Evolutionary conservation across 2,888 invertebrate genomes (phyloP).

Genomic region (Drosophila monieri): DNA sequence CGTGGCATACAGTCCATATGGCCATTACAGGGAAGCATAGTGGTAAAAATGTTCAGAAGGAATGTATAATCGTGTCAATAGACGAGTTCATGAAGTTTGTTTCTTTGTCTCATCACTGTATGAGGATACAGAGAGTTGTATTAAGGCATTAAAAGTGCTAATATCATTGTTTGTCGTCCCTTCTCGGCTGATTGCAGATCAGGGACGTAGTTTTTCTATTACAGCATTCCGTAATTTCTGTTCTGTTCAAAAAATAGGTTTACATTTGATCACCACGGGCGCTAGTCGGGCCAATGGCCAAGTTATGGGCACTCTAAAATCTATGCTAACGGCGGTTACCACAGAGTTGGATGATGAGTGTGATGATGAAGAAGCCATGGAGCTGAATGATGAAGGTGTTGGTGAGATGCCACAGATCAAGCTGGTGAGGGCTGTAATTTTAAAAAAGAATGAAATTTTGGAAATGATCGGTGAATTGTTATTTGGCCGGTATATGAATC

Average conservation of each 20-base stretch:
- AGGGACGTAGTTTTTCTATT: slow-evolving; percentile 33
- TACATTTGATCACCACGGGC: slow-evolving; percentile 36
- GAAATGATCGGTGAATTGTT: not conserved
- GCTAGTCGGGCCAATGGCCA: slow-evolving; percentile 38
- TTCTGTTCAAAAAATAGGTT: slow-evolving; percentile 24
- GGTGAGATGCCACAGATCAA: not conserved
- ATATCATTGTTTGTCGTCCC: not conserved
- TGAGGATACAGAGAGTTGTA: no score
- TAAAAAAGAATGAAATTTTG: not conserved
- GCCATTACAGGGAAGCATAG: no score
- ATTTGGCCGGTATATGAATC: not conserved
- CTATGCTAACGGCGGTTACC: no score
- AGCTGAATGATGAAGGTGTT: not conserved
- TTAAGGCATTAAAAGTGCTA: not conserved
- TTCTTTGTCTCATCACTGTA: no score
- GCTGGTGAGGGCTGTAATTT: not conserved
- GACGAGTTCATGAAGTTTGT: no score
- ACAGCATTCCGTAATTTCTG: slow-evolving; percentile 32
- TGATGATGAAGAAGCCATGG: slow-evolving; percentile 2
- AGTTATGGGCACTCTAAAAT: no score
- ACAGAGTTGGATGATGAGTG: not conserved
- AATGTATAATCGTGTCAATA: no score
- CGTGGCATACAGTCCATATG: no score
- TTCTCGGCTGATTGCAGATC: slow-evolving; percentile 24
- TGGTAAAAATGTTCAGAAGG: no score